phyloP scores from a whole-genome alignment of 2,888 invertebrate genomes.

The Xanthorhoe designata region DNA sequence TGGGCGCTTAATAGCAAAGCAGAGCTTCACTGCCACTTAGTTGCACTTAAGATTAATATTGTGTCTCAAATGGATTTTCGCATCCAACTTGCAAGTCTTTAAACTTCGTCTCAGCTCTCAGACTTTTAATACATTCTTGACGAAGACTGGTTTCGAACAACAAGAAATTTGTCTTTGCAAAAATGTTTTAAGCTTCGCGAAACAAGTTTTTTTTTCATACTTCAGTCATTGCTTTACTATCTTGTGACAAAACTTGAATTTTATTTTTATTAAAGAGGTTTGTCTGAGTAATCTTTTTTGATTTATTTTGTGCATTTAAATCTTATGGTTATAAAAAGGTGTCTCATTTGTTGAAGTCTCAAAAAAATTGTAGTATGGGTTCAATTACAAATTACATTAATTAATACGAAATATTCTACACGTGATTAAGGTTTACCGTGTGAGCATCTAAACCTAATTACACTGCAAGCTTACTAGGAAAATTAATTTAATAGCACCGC shows the following conservation, averaged over 20 bases:
- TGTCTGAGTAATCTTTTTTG: neutral
- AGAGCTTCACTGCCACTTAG: conserved; percentile 27
- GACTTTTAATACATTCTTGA: conserved; percentile 47
- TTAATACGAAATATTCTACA: no score
- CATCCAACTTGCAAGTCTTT: conserved; percentile 45
- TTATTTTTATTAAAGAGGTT: neutral
- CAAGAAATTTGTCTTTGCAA: conserved; percentile 26
- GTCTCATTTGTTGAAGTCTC: no score
- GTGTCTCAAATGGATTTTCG: conserved; percentile 46
- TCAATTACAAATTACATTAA: no score
- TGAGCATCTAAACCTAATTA: neutral
- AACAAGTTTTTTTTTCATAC: conserved; percentile 26
- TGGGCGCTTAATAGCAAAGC: neutral
- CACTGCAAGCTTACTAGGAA: neutral
- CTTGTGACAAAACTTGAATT: conserved; percentile 14
- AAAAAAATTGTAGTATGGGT: no score
- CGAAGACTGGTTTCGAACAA: conserved; percentile 31
- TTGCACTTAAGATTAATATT: conserved; percentile 44
- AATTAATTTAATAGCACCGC: neutral
- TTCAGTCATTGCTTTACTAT: conserved; percentile 24
- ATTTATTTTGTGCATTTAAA: neutral
- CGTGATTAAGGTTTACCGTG: no score
- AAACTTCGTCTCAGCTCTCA: conserved; percentile 47
- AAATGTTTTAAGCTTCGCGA: conserved; percentile 27
- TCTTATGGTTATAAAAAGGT: no score